A percentile compares a stretch with the other conserved stretches of the same genome.
These are phyloP conservation scores for Acromyrmex heyeri DNA, from an alignment of 1,140 invertebrate genomes.

Conservation along the genomic window DNA sequence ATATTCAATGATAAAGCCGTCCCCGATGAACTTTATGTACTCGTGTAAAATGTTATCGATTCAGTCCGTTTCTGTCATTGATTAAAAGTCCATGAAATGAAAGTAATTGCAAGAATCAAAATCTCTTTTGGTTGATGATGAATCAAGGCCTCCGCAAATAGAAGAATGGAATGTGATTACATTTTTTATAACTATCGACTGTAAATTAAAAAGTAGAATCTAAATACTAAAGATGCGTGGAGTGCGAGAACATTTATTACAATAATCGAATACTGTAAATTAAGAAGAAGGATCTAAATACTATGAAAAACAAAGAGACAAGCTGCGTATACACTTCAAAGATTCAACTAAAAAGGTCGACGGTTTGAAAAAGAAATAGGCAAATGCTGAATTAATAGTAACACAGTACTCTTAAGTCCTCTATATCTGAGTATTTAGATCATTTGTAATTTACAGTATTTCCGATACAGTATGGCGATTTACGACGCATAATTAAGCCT, in stretches of 20 bases:
- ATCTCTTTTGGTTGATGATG: not conserved
- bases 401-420: not conserved
- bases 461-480: conserved; percentile 21
- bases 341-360: not conserved
- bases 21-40: not conserved
- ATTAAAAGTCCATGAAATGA: conserved; percentile 3
- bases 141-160: not conserved
- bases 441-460: conserved; percentile 1
- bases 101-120: conserved; percentile 17
- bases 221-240: not conserved
- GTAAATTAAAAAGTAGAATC: conserved; percentile 32
- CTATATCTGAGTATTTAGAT: not conserved
- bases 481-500: conserved; percentile 1
- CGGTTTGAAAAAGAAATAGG: not conserved
- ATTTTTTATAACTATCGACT: not conserved
- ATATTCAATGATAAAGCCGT: conserved; percentile 5
- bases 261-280: conserved; percentile 30
- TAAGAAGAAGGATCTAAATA: conserved; percentile 1
- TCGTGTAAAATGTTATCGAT: not conserved
- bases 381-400: not conserved
- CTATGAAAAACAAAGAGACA: not conserved
- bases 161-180: not conserved
- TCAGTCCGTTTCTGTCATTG: conserved; percentile 15
- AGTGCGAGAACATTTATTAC: conserved; percentile 27
- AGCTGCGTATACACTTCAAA: not conserved